Conservation (phyloP, 2,797 vertebrate genomes). For the Philypnodon macrostomus region DNA sequence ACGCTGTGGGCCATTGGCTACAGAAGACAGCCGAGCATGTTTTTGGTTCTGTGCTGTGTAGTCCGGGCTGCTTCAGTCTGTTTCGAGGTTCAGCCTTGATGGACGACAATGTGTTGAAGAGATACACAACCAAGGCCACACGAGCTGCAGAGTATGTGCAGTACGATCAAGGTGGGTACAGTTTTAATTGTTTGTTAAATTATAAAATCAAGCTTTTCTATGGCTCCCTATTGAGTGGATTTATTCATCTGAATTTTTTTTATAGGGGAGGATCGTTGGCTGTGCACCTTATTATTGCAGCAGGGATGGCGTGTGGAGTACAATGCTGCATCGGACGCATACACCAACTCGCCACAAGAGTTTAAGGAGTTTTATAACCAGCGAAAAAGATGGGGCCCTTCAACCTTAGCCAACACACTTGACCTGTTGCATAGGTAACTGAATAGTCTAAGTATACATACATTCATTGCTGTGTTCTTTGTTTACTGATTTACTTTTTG, state of each 20-base stretch:
- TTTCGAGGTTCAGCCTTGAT: constrained; percentile 81
- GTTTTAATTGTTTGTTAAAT: background rate
- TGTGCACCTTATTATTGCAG: constrained; percentile 81
- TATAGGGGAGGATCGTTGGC: constrained; percentile 83
- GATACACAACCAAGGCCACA: constrained; percentile 78
- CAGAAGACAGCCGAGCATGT: constrained; percentile 85
- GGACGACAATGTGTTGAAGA: constrained; percentile 82
- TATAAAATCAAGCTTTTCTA: too few relatives aligned
- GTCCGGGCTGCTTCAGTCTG: constrained; percentile 83
- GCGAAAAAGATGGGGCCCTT: constrained; percentile 82
- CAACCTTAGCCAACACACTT: constrained; percentile 81
- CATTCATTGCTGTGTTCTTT: background rate
- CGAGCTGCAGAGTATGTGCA: constrained; percentile 79
- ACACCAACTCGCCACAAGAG: constrained; percentile 83
- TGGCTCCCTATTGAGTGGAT: too few relatives aligned
- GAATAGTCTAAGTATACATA: background rate
- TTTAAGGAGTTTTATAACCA: constrained; percentile 86
- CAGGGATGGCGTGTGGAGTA: constrained; percentile 86
- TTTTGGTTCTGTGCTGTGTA: constrained; percentile 82
- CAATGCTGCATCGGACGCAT: constrained; percentile 83
- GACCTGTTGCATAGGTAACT: constrained; percentile 77
- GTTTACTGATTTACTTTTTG: constrained; percentile 10
- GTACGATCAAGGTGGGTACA: constrained; percentile 79
- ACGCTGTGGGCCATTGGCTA: constrained; percentile 84
- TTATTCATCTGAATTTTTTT: too few relatives aligned